Base-by-base conservation (phyloP, 2,113 vertebrate genomes). In the Saccopteryx leptura region DNA sequence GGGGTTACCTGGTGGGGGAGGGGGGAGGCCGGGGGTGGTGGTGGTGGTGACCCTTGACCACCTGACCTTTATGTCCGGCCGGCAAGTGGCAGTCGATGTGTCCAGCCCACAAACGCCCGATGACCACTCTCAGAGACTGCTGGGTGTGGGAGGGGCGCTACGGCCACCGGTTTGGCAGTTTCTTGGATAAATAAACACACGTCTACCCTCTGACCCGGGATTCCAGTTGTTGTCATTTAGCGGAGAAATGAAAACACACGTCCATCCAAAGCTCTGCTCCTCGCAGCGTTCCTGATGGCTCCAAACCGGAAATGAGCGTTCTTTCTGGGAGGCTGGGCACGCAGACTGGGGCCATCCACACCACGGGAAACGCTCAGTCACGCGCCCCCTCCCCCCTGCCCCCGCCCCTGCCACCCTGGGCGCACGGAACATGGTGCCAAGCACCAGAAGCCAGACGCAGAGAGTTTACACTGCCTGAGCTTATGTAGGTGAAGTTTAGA, bases 11-110 rank as follows among this genome's bases (percentile, higher is more conserved):
- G 39, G 39, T 39, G 39, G 39, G 39, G 39, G 39, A 39, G 39
- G 39, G 39, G 39, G 39, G 39, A 39, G 39, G 39, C 39, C 3
- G 39, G 39, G 39, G 39, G 39, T 39, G 39, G 39, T 2, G 39
- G 39, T 39, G 39, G 39, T 3, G 39, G 3, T 39, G 12, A 31
- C 28, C 52, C 24, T 26, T 14, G 56, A 7, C 18, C 54, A 12
- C 15, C 7, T 1, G 11, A 26, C 9, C 0, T 9, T n/a, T 6
- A 2, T 11, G 1, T 48, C 9, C 2, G n/a, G 5, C 0, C 9
- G 19, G 11, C 9, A 15, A n/a, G 17, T 0, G 19, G 50, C 33
- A 10, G 3, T 2, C 1, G 4, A 9, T 24, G 4, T n/a, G 50
- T 56, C 46, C 58, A 7, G 3, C 5, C 33, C 23, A 10, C 7